Evolutionary conservation across 2,888 invertebrate genomes (phyloP).

Genomic region (Tetheella fluctuosa): DNA sequence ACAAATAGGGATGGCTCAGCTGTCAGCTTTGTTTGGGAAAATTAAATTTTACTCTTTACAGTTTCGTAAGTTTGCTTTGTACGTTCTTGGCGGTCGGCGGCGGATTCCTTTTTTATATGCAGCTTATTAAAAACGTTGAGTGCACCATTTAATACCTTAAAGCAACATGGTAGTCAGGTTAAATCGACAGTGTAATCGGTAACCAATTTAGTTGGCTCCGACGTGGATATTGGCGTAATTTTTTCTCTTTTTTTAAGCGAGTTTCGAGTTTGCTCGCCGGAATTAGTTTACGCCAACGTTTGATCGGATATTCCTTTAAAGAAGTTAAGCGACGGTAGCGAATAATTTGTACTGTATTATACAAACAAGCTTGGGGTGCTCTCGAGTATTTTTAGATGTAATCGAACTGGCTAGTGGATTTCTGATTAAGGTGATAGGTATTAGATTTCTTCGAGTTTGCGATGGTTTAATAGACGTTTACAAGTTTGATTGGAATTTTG

Average conservation of each 20-base stretch:
- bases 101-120: not conserved
- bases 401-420: slow-evolving; percentile 54
- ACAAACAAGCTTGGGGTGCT: slow-evolving; percentile 48
- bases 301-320: slow-evolving; percentile 81
- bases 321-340: slow-evolving; percentile 65
- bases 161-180: slow-evolving; percentile 46
- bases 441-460: slow-evolving; percentile 26
- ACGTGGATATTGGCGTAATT: slow-evolving; percentile 61
- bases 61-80: slow-evolving; percentile 6
- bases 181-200: slow-evolving; percentile 75
- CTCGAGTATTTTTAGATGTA: slow-evolving; percentile 53
- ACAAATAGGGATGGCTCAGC: slow-evolving; percentile 29
- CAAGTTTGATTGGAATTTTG: slow-evolving; percentile 18
- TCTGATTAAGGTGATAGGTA: slow-evolving; percentile 30
- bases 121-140: slow-evolving; percentile 21
- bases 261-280: slow-evolving; percentile 75
- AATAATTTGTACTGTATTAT: slow-evolving; percentile 61
- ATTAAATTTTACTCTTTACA: slow-evolving; percentile 19
- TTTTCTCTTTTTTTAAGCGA: slow-evolving; percentile 67
- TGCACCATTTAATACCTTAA: slow-evolving; percentile 34
- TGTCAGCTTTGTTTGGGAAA: slow-evolving; percentile 28
- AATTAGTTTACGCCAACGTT: slow-evolving; percentile 81
- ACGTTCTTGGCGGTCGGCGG: not conserved
- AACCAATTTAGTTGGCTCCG: slow-evolving; percentile 71
- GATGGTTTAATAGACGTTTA: slow-evolving; percentile 15